phyloP scores from a whole-genome alignment of 2,113 vertebrate species.

The Chloebia gouldiae region DNA sequence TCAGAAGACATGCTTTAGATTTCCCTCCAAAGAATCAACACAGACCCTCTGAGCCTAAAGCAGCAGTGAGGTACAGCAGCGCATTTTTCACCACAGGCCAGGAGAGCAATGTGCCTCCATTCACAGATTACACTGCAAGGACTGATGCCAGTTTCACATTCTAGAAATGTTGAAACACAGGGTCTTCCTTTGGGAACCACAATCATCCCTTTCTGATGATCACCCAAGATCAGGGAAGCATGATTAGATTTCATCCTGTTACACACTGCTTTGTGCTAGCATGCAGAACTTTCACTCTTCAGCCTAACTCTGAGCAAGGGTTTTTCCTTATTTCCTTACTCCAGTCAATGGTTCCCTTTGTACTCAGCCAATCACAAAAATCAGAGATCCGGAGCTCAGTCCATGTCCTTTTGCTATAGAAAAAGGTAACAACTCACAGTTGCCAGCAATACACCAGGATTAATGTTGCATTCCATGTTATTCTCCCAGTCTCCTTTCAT shows the following conservation, averaged over 20 bases:
- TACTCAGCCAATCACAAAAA: not conserved
- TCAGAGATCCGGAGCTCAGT: not conserved
- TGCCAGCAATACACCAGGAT: not conserved
- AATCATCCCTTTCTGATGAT: not conserved
- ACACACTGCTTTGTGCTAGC: not conserved
- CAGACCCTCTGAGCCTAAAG: not conserved
- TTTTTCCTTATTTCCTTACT: not conserved
- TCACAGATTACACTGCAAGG: not conserved
- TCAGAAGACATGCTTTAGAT: not conserved
- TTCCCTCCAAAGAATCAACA: not conserved
- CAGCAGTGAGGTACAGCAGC: not conserved
- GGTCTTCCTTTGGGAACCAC: not conserved
- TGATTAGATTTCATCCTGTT: not conserved
- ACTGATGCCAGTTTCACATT: not conserved
- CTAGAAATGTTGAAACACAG: not conserved
- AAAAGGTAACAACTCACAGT: not conserved
- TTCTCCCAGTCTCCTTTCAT: not conserved
- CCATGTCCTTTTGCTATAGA: not conserved
- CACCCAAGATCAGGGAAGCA: not conserved
- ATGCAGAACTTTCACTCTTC: not conserved
- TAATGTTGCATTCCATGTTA: not conserved
- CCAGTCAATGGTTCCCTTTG: not conserved
- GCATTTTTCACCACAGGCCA: not conserved
- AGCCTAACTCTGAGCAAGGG: not conserved
- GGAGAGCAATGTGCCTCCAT: fast-evolving